These are phyloP conservation scores for Penaeus vannamei DNA, from an alignment of 1,140 invertebrate genomes.

Conservation along the genomic window DNA sequence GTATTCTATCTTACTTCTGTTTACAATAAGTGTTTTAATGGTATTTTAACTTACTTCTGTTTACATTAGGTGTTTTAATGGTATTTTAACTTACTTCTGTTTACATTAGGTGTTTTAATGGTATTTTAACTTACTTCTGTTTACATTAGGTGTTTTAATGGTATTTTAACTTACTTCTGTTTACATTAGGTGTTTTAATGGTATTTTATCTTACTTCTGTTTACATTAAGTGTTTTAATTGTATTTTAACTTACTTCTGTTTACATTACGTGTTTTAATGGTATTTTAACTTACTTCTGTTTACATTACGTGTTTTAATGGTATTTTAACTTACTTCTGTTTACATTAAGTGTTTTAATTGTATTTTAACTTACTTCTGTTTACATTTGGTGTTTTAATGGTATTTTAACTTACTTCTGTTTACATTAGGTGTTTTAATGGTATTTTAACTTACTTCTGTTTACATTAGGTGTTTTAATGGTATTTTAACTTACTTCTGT, in stretches of 20 bases:
- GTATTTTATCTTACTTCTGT: neutral
- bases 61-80: neutral
- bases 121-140: neutral
- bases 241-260: neutral
- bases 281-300: neutral
- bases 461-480: neutral
- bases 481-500: neutral
- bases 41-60: neutral
- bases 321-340: neutral
- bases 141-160: neutral
- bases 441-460: neutral
- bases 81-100: neutral
- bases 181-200: neutral
- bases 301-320: neutral
- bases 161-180: neutral
- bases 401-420: neutral
- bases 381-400: neutral
- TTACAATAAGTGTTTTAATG: neutral
- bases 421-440: neutral
- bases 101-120: neutral
- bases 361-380: neutral
- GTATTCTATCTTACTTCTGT: neutral
- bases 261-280: neutral
- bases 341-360: neutral
- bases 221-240: neutral